phyloP scores from a whole-genome alignment of 2,888 invertebrate genomes.

The Bembecia ichneumoniformis region DNA sequence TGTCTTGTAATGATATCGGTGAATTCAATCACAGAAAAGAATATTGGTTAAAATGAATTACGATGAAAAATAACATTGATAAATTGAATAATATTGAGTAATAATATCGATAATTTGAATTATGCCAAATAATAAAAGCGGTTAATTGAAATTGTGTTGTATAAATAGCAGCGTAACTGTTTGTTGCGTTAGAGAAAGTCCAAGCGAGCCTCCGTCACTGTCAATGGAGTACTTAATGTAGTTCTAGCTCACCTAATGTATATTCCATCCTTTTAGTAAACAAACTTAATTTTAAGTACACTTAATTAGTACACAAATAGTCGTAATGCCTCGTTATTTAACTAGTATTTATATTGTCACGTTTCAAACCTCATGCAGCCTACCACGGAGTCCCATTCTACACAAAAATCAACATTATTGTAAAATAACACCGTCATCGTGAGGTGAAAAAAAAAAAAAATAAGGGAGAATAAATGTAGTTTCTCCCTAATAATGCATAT shows the following conservation, averaged over 20 bases:
- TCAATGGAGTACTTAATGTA: background rate
- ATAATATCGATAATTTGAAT: too few relatives aligned
- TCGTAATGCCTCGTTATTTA: slow-evolving; percentile 42
- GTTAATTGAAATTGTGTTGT: too few relatives aligned
- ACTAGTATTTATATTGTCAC: slow-evolving; percentile 55
- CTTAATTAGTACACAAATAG: slow-evolving; percentile 59
- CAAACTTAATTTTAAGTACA: slow-evolving; percentile 60
- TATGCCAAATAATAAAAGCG: too few relatives aligned
- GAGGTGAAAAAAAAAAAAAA: slow-evolving; percentile 37
- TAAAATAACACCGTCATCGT: slow-evolving; percentile 42
- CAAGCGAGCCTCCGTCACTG: slow-evolving; percentile 14
- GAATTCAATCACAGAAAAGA: too few relatives aligned
- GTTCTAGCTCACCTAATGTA: slow-evolving; percentile 63
- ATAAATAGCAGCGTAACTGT: slow-evolving; percentile 30
- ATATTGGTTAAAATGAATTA: too few relatives aligned
- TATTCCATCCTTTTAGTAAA: slow-evolving; percentile 68
- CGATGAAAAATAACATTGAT: too few relatives aligned
- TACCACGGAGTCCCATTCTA: slow-evolving; percentile 55
- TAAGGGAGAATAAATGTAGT: slow-evolving; percentile 16
- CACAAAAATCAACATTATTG: slow-evolving; percentile 38
- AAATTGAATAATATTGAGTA: too few relatives aligned
- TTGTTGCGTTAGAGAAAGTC: slow-evolving; percentile 34
- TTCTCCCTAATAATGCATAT: slow-evolving; percentile 27
- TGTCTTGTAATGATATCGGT: too few relatives aligned
- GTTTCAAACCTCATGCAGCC: slow-evolving; percentile 41